Evolutionary conservation across 2,888 invertebrate species (phyloP), one percentile per base, ranked within the genome.

Genomic region (Agrochola circellaris): DNA sequence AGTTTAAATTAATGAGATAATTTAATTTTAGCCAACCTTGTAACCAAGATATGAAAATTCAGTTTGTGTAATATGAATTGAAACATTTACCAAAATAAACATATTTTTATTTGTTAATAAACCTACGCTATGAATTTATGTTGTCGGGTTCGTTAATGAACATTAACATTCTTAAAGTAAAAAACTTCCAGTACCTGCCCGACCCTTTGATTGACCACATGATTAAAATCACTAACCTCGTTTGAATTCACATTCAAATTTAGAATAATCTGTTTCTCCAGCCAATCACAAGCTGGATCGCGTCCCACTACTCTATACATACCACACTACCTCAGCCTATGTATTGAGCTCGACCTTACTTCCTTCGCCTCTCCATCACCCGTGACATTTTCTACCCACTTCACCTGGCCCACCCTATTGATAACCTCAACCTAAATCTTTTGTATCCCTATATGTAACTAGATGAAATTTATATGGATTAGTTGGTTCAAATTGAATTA

Each of bases 341-440:
- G 66, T 73, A 68, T 65, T 64, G 23, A 51, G 45, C 13, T 8
- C 75, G 73, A 81, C 77, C 82, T 67, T 71, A 69, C 78, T 69
- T 79, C 48, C 61, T 65, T 74, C 65, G 72, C 73, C 72, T 79
- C 81, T 88, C 76, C 60, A 85, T 85, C 83, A 83, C 68, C 26
- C 67, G 77, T 82, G 83, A 85, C 81, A 85, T 82, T 86, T 80
- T 77, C 48, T 69, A 69, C 76, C 83, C 79, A 30, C 67, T 71
- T 68, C 73, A 81, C 74, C 78, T 74, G 68, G 66, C 77, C 72
- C 78, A 77, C 51, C 81, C 65, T 69, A 65, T 67, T 74, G 80
- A 75, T 76, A 83, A 82, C 82, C 84, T 84, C 81, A 81, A 79
- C 79, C 84, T 66, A 81, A 78, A 87, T 81, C 73, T 70, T 74